Conservation (phyloP, 2,113 vertebrate genomes). For the Hippoglossus stenolepis region DNA sequence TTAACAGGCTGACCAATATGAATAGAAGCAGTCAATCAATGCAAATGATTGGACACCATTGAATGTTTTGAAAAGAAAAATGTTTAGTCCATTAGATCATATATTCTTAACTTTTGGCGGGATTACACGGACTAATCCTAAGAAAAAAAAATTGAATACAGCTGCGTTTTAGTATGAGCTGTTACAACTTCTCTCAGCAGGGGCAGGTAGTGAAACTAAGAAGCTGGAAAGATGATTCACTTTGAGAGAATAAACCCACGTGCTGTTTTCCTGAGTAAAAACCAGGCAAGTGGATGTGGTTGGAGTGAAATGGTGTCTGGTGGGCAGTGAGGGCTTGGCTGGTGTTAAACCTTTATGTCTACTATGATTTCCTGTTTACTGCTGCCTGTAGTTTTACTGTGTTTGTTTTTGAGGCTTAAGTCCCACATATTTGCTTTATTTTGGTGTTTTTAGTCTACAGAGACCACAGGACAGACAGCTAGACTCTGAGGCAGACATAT, state of each 20-base stretch:
- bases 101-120: background rate
- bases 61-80: background rate
- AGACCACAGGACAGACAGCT: slow-evolving; percentile 20
- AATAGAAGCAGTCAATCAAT: background rate
- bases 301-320: slow-evolving; percentile 62
- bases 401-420: slow-evolving; percentile 52
- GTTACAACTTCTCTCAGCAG: background rate
- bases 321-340: slow-evolving; percentile 48
- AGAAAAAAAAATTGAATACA: background rate
- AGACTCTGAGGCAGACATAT: too few relatives aligned
- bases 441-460: slow-evolving; percentile 17
- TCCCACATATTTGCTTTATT: slow-evolving; percentile 38
- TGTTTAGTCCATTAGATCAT: background rate
- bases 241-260: slow-evolving; percentile 34
- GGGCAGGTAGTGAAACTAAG: background rate
- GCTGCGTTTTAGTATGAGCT: background rate
- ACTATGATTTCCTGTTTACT: slow-evolving; percentile 70
- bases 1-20: background rate
- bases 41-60: background rate
- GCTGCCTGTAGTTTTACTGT: slow-evolving; percentile 51
- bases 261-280: slow-evolving; percentile 43
- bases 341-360: slow-evolving; percentile 57
- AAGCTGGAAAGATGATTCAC: background rate
- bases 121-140: background rate
- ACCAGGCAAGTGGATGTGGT: slow-evolving; percentile 69